Base-by-base conservation (phyloP, 2,888 invertebrate genomes). In the Glaucopsyche alexis region DNA sequence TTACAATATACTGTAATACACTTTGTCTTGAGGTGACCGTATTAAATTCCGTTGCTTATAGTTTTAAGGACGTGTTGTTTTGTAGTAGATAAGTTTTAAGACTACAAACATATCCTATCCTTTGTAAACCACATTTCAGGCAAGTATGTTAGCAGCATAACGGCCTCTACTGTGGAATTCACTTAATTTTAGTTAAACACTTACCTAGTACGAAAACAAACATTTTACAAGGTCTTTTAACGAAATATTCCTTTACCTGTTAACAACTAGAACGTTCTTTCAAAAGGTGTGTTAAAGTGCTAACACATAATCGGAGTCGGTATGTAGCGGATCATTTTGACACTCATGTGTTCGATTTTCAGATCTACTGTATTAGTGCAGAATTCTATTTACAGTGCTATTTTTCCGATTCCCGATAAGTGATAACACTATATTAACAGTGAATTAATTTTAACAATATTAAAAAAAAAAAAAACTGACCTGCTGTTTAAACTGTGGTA, bases 171-270 rank as follows among this genome's bases (percentile, higher is more conserved):
- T 4, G 19, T 52, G 50, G 8, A 52, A 16, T 52, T 52, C 8
- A 8, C 16, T 52, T 16, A 7, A 52, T 55, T 55, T 55, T 11
- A 19, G 55, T 11, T 19, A 52, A 2, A 55, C 55, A 55, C 13
- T 13, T 11, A 60, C 38, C 29, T 14, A 13, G 29, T 38, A 60
- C 13, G 60, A 60, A 60, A 60, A 60, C 60, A 60, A 60, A 60
- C 29, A 60, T 60, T 60, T 60, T 13, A 38, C n/a, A n/a, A 7
- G 60, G 29, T 29, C 60, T 60, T 60, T 60, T 60, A 29, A 60
- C 7, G 60, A 14, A 60, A 60, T 60, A 60, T 60, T 14, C 38
- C 55, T 38, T 13, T 6, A 38, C 29, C 14, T 38, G 29, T 60
- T 14, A 11, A 14, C 13, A 29, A 60, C 47, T 47, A 47, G 7